Evolutionary conservation across 1,140 invertebrate genomes (phyloP), one percentile per base, ranked within the genome.

Genomic region (Trichonephila clavipes): DNA sequence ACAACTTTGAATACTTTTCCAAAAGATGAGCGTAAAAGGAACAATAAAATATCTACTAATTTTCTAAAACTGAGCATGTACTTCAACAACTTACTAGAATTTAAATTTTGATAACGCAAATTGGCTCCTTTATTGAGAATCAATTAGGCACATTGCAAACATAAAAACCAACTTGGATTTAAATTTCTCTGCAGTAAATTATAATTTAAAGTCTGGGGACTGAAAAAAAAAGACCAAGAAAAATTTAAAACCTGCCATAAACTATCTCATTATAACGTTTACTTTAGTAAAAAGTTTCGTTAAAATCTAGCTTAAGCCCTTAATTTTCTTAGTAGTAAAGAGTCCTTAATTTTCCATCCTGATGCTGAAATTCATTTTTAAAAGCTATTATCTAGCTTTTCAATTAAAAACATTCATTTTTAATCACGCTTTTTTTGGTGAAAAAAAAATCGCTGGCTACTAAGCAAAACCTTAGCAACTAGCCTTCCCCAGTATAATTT

Each of bases 371-470:
- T 85, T 85, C 82, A 85, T 85, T 85, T 85, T 59, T 85, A 85
- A 85, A 85, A 85, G 82, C 82, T 59, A 85, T 51, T 85, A 58
- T 85, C 58, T 85, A 58, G 82, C 82, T 85, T 58, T 59, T 85
- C 44, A 85, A 85, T 85, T 85, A 85, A 85, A 85, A 85, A 85
- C 58, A 59, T 85, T 82, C 81, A 5, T 44, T 85, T 85, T 85
- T 85, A 85, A 85, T 85, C 82, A n/a, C 21, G 4, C 8, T 44
- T 77, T 77, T 85, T 85, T 58, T 59, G 16, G 16, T 77, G 28
- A 40, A 77, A 34, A 77, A 77, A 77, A 77, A 77, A 77, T 77
- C 72, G 18, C 28, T 77, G 72, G 40, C 40, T 77, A 77, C 72
- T 14, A 18, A 40, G 72, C 14, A 18, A 40, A 77, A 77, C 72